Evolutionary conservation across 92 coral and sea anemone genomes (phyloP).

Genomic region (Palythoa caribaeorum): DNA sequence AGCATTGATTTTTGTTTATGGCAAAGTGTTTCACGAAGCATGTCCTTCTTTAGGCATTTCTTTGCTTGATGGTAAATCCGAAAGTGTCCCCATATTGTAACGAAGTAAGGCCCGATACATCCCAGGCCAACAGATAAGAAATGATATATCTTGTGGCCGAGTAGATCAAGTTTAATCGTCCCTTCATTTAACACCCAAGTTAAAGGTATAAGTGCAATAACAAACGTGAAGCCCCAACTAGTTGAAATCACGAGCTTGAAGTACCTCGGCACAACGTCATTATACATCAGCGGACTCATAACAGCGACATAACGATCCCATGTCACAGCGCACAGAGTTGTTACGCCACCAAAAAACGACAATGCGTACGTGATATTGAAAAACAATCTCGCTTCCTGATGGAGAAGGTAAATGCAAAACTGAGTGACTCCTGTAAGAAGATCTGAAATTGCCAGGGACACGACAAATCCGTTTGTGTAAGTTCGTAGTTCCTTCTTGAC

Average conservation of each 20-base stretch:
- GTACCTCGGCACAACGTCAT: constrained; percentile 25
- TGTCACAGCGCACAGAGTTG: constrained; percentile 38
- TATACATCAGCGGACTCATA: not conserved
- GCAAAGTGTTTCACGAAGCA: constrained; percentile 20
- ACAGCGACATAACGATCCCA: constrained; percentile 44
- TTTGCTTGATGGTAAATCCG: constrained; percentile 30
- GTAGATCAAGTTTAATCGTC: not conserved
- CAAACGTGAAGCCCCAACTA: constrained; percentile 19
- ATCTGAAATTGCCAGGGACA: constrained; percentile 47
- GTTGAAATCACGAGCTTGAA: not conserved
- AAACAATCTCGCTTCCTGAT: constrained; percentile 31
- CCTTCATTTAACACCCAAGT: constrained; percentile 31
- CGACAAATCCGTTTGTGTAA: constrained; percentile 36
- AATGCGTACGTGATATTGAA: constrained; percentile 39
- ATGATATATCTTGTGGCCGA: constrained; percentile 33
- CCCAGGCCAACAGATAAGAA: constrained; percentile 19
- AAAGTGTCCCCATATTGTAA: constrained; percentile 26
- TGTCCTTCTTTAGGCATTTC: constrained; percentile 19
- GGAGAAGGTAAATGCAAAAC: constrained; percentile 33
- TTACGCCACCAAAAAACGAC: constrained; percentile 44
- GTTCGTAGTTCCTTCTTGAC: constrained; percentile 35
- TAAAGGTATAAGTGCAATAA: constrained; percentile 20
- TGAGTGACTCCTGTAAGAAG: constrained; percentile 33
- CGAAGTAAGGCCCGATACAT: constrained; percentile 1
- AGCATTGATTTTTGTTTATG: constrained; percentile 18